phyloP scores from a whole-genome alignment of 1,140 invertebrate species.

The Caenorhabditis remanei region DNA sequence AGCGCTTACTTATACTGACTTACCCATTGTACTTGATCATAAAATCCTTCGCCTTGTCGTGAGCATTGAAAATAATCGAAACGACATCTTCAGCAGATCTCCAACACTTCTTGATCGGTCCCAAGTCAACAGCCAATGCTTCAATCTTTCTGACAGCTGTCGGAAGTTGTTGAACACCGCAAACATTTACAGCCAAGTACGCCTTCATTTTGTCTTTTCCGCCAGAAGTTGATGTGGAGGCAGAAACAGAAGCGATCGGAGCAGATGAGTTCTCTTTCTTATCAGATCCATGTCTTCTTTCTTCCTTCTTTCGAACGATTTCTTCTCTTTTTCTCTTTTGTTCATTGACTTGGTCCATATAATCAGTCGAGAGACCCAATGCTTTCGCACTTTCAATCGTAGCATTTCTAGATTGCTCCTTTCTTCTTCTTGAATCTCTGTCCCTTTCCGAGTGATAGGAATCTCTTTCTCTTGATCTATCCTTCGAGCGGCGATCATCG shows the following conservation, averaged over 20 bases:
- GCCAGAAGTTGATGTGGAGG: background rate
- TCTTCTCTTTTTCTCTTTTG: constrained; percentile 9
- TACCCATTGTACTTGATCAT: constrained; percentile 46
- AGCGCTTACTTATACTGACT: background rate
- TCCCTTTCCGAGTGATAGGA: background rate
- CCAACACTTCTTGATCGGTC: constrained; percentile 44
- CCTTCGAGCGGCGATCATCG: background rate
- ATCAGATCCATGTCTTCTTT: constrained; percentile 5
- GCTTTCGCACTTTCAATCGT: constrained; percentile 27
- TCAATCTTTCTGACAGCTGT: constrained; percentile 34
- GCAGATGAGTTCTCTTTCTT: background rate
- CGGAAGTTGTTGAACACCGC: constrained; percentile 31
- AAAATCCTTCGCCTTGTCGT: constrained; percentile 39
- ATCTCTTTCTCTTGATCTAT: background rate
- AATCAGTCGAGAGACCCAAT: background rate
- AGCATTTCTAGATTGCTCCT: background rate
- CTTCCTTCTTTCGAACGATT: background rate
- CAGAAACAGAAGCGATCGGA: background rate
- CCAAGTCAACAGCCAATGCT: constrained; percentile 6
- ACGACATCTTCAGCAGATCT: constrained; percentile 23
- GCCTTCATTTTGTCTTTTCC: constrained; percentile 34
- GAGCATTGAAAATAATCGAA: constrained; percentile 44
- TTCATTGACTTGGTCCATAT: constrained; percentile 21
- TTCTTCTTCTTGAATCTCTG: background rate
- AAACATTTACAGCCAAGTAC: constrained; percentile 18